Percentiles rank a stretch among this genome's conserved stretches.
Conservation (phyloP, 2,797 vertebrate species). For the Pangasius sanitwongsei region DNA sequence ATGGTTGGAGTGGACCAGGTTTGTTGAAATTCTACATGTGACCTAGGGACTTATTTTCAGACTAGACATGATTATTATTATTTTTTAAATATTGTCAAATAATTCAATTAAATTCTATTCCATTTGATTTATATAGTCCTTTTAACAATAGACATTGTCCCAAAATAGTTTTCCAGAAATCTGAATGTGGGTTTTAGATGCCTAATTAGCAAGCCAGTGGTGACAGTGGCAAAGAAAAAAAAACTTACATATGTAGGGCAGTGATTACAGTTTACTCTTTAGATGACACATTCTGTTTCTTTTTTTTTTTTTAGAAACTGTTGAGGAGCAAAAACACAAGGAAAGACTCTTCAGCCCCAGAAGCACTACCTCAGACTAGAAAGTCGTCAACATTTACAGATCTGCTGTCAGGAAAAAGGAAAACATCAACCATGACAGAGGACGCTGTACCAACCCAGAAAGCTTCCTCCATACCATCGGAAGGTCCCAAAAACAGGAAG, state of each 20-base stretch:
- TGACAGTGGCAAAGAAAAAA: not conserved
- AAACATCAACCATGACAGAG: constrained; percentile 59
- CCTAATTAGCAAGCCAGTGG: not conserved
- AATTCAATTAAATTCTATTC: not conserved
- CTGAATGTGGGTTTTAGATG: not conserved
- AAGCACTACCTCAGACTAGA: constrained; percentile 58
- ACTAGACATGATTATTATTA: not conserved
- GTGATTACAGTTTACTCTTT: not conserved
- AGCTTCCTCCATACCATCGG: constrained; percentile 63
- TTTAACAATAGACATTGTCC: not conserved
- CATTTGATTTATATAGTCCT: not conserved
- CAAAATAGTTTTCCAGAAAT: not conserved
- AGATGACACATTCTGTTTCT: not conserved
- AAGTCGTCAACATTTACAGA: constrained; percentile 72
- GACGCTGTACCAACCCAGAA: constrained; percentile 59
- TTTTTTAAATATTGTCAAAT: not conserved
- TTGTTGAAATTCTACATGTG: not conserved
- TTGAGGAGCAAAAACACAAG: constrained; percentile 66
- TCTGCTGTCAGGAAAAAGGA: constrained; percentile 66
- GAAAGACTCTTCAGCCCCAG: constrained; percentile 53
- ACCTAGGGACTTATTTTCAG: not conserved
- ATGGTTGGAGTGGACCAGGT: constrained; percentile 78
- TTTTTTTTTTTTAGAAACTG: constrained; percentile 63
- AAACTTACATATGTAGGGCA: not conserved
- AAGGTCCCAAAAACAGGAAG: constrained; percentile 57